Percentiles rank a stretch among this genome's conserved stretches.
Conservation (phyloP, 2,888 invertebrate species). For the Drosophila formosana region DNA sequence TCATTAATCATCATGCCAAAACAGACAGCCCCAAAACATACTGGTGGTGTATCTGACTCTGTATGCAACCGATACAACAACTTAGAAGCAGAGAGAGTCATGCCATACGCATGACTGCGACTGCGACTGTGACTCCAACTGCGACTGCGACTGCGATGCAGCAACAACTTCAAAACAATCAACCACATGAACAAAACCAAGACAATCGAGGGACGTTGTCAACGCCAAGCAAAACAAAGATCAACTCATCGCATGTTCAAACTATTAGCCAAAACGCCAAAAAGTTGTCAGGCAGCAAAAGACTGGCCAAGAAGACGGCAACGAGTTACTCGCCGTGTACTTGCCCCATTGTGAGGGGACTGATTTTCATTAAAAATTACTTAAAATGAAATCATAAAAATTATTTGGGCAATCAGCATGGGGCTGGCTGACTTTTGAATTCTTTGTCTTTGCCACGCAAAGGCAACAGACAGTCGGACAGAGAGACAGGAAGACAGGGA, state of each 20-base stretch:
- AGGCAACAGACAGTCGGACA: background rate
- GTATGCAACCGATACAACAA: slow-evolving; percentile 31
- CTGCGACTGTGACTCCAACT: background rate
- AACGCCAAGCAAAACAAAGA: slow-evolving; percentile 52
- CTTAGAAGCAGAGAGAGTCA: slow-evolving; percentile 37
- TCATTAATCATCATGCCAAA: slow-evolving; percentile 85
- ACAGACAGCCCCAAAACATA: slow-evolving; percentile 64
- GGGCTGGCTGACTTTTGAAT: slow-evolving; percentile 48
- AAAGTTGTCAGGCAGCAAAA: slow-evolving; percentile 50
- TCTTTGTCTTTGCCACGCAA: slow-evolving; percentile 53
- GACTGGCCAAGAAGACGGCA: background rate
- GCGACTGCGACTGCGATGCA: slow-evolving; percentile 42
- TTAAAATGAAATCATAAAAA: slow-evolving; percentile 79
- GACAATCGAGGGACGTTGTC: slow-evolving; percentile 66
- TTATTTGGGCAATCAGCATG: slow-evolving; percentile 68
- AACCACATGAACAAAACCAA: slow-evolving; percentile 27
- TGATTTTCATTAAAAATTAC: slow-evolving; percentile 83
- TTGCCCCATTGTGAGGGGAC: slow-evolving; percentile 53
- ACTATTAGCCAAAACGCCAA: slow-evolving; percentile 79
- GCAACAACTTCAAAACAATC: slow-evolving; percentile 33
- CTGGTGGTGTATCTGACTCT: slow-evolving; percentile 15
- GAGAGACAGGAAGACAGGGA: background rate
- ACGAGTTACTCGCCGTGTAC: slow-evolving; percentile 16
- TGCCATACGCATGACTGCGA: slow-evolving; percentile 45
- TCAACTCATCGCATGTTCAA: slow-evolving; percentile 74